Percentiles rank a stretch among this genome's conserved stretches.
phyloP scores from a whole-genome alignment of 1,140 invertebrate genomes.

The Laupala kohalensis region DNA sequence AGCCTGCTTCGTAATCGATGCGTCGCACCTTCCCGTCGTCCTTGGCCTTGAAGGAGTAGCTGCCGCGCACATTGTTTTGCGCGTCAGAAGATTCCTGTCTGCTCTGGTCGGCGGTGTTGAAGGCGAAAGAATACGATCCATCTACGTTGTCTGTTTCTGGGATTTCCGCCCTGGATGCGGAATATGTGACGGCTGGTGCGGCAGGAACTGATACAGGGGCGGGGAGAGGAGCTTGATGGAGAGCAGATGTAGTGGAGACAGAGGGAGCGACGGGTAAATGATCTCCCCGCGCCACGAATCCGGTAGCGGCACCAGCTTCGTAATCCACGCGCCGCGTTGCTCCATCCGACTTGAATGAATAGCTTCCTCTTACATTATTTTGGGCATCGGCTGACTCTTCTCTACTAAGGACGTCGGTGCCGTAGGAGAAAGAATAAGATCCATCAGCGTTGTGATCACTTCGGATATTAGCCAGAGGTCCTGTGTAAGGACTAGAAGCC shows the following conservation, averaged over 20 bases:
- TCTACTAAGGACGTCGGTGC: conserved; percentile 16
- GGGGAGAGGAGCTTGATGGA: no score
- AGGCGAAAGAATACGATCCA: conserved; percentile 21
- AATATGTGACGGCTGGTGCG: neutral
- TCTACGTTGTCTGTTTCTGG: conserved; percentile 1
- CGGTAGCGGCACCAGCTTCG: conserved; percentile 16
- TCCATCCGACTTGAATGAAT: conserved; percentile 17
- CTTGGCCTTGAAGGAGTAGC: conserved; percentile 18
- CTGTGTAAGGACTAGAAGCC: neutral
- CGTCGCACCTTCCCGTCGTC: conserved; percentile 6
- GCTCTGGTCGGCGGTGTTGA: conserved; percentile 17
- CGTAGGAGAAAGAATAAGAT: conserved; percentile 21
- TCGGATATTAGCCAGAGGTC: neutral
- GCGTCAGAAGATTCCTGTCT: conserved; percentile 19
- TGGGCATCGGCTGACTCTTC: conserved; percentile 19
- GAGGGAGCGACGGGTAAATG: conserved; percentile 10
- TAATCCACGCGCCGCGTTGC: conserved; percentile 13
- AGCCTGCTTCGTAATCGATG: conserved; percentile 14
- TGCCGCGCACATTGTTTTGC: conserved; percentile 19
- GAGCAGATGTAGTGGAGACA: no score
- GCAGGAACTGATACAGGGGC: neutral
- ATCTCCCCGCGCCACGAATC: conserved; percentile 16
- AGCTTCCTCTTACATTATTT: conserved; percentile 19
- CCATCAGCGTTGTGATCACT: conserved; percentile 10
- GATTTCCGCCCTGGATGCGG: neutral